Evolutionary conservation across 2,797 vertebrate species (phyloP), one percentile per base, ranked within the genome.

Genomic region (Gambelia wislizenii): DNA sequence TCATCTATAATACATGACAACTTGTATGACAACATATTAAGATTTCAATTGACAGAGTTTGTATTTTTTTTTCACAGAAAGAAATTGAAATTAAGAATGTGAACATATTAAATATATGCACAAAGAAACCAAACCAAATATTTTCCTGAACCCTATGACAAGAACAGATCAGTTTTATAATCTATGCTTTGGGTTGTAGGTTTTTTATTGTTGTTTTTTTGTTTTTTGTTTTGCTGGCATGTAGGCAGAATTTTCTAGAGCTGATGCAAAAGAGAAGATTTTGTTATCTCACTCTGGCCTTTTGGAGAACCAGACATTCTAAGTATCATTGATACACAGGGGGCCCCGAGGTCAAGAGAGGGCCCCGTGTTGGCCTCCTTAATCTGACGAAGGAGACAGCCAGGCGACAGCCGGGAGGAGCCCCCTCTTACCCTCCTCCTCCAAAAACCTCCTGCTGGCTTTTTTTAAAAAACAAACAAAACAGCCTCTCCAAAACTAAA

Each of bases 121-220:
- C 87, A 90, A 0, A 47, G 83, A 93, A 90, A 92, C 61, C 10
- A 42, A 90, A 90, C 87, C 56, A 95, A 92, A 88, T 92, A 85
- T 91, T 92, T 91, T 30, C 36, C 83, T 91, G 85, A 93, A 25
- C 7, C 13, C 0, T 5, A 0, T 7, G 39, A 77, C 52, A 83
- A 14, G 85, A 76, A 80, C 42, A 25, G 54, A 27, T 30, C 18
- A 44, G 2, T 78, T 92, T 74, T 88, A 81, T 0, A 1, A 76
- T 70, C 69, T 89, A 1, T 1, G 4, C 30, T 91, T 95, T 90
- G 59, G 72, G 39, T 30, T 9, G 61, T n/a, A n/a, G n/a, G n/a
- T n/a, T n/a, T n/a, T n/a, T n/a, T n/a, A n/a, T n/a, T n/a, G n/a
- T n/a, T n/a, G n/a, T n/a, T n/a, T n/a, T 61, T 61, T 20, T 6